Evolutionary conservation across 1,140 invertebrate genomes (phyloP).

Genomic region (Sipha flava): DNA sequence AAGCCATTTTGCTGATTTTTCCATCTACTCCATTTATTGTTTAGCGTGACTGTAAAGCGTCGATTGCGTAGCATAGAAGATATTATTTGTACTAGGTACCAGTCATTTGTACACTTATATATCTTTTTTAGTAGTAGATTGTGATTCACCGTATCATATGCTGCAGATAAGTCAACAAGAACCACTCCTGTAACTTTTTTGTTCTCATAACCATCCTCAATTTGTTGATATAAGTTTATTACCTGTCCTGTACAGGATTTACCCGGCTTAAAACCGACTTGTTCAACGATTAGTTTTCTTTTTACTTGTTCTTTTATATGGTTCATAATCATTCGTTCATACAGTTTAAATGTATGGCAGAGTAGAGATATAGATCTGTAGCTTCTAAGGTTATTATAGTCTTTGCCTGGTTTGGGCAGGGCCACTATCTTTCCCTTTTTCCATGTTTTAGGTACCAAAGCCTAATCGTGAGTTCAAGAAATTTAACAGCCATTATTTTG

Average conservation of each 20-base stretch:
- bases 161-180: conserved; percentile 32
- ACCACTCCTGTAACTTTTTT: conserved; percentile 30
- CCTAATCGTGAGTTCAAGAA: background rate
- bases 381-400: too few relatives aligned
- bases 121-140: conserved; percentile 16
- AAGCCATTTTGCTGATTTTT: conserved; percentile 29
- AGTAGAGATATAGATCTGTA: too few relatives aligned
- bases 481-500: background rate
- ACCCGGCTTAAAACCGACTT: conserved; percentile 31
- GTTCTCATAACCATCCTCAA: conserved; percentile 34
- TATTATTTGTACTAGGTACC: conserved; percentile 3
- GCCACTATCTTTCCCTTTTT: conserved; percentile 25
- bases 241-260: conserved; percentile 33
- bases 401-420: too few relatives aligned
- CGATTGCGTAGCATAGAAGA: conserved; percentile 21
- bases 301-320: background rate
- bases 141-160: conserved; percentile 34
- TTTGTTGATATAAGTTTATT: conserved; percentile 29
- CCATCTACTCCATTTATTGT: conserved; percentile 29
- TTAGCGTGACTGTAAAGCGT: conserved; percentile 22
- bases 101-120: conserved; percentile 18
- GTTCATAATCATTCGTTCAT: conserved; percentile 29
- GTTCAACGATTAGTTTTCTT: conserved; percentile 4
- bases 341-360: conserved; percentile 27
- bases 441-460: background rate